These are phyloP conservation scores for Mesodorylaimus sp. DNA, from an alignment of 2,888 invertebrate genomes.

Conservation along the genomic window DNA sequence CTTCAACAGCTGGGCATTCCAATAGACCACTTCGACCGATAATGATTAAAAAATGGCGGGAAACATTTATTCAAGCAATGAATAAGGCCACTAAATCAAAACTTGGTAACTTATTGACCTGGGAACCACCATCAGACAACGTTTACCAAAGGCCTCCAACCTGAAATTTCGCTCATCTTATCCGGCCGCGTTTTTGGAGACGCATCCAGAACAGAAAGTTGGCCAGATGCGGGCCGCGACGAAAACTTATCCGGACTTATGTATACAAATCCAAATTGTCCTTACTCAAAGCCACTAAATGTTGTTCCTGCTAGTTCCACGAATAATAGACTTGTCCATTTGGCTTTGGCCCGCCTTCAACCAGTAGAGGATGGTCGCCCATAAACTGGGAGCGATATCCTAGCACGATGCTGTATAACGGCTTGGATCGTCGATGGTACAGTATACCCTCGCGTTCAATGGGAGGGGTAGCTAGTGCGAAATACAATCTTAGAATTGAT, in stretches of 20 bases:
- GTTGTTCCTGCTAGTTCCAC: slow-evolving; percentile 23
- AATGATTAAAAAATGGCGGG: slow-evolving; percentile 17
- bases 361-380: slow-evolving; percentile 39
- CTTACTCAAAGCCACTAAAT: slow-evolving; percentile 17
- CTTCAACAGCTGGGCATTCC: slow-evolving; percentile 32
- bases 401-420: slow-evolving; percentile 28
- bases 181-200: slow-evolving; percentile 45
- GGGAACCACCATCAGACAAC: neutral
- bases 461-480: slow-evolving; percentile 21
- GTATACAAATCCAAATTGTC: slow-evolving; percentile 41
- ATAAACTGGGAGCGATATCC: slow-evolving; percentile 26
- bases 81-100: slow-evolving; percentile 21
- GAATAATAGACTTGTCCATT: slow-evolving; percentile 17
- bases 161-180: slow-evolving; percentile 42
- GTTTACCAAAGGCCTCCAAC: slow-evolving; percentile 36
- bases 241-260: too few species aligned
- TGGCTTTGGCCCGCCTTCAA: slow-evolving; percentile 36
- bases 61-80: slow-evolving; percentile 22
- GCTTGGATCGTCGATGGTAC: slow-evolving; percentile 24
- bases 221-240: too few species aligned
- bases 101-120: too few species aligned
- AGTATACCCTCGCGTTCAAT: slow-evolving; percentile 25
- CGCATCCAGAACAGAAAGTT: too few species aligned
- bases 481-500: slow-evolving; percentile 10
- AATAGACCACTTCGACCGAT: slow-evolving; percentile 28